Evolutionary conservation across 1,140 invertebrate genomes (phyloP).

Genomic region (Drosophila gunungcola): DNA sequence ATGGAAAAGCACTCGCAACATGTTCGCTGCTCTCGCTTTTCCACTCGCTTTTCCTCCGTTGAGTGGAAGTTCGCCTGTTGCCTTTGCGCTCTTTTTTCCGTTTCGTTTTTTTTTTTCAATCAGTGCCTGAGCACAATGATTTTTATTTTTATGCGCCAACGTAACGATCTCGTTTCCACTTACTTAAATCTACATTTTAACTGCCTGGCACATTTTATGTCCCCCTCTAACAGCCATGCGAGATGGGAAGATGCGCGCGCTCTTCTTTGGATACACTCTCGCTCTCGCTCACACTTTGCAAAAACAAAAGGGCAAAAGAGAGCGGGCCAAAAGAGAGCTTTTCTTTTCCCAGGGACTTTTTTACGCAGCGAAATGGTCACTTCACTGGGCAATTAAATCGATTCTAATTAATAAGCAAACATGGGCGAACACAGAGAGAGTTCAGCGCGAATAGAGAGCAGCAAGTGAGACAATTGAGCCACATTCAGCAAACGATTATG

Average conservation of each 20-base stretch:
- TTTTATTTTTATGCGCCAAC: conserved; percentile 85
- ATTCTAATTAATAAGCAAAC: conserved; percentile 71
- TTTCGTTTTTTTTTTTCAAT: conserved; percentile 78
- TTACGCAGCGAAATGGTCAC: conserved; percentile 33
- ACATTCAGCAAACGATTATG: conserved; percentile 84
- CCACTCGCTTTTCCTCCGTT: conserved; percentile 39
- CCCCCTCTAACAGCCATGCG: conserved; percentile 78
- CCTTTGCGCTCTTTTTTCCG: conserved; percentile 24
- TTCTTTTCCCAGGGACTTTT: conserved; percentile 15
- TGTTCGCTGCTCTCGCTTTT: conserved; percentile 52
- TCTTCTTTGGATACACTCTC: conserved; percentile 35
- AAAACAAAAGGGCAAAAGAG: conserved; percentile 23
- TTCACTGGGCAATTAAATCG: conserved; percentile 66
- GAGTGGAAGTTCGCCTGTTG: conserved; percentile 50
- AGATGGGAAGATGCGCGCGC: conserved; percentile 67
- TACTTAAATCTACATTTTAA: conserved; percentile 85
- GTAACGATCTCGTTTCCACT: conserved; percentile 85
- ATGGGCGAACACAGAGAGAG: conserved; percentile 35
- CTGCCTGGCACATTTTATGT: conserved; percentile 84
- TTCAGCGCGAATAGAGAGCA: conserved; percentile 9
- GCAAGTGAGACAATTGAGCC: conserved; percentile 73
- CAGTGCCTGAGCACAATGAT: conserved; percentile 84
- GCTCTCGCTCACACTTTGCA: conserved; percentile 25
- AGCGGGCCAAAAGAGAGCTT: conserved; percentile 1
- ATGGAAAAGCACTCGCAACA: conserved; percentile 59